These are phyloP conservation scores for Torymus aiolomorphi DNA, from an alignment of 2,888 invertebrate genomes.

Conservation along the genomic window DNA sequence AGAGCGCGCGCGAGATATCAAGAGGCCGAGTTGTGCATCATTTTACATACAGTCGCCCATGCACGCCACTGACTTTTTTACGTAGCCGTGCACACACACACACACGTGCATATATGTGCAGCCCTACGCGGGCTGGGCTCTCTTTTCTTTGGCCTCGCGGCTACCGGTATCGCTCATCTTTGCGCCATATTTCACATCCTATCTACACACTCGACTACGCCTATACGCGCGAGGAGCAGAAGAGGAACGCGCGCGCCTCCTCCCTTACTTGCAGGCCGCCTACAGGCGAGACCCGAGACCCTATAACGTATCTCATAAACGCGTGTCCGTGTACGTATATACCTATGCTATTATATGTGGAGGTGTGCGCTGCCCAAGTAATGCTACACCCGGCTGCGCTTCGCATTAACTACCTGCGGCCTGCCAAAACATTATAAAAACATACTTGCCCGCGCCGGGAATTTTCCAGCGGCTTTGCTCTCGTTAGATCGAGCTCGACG, in stretches of 20 bases:
- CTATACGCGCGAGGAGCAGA: constrained; percentile 57
- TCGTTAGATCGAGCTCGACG: background rate
- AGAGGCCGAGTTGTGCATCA: constrained; percentile 40
- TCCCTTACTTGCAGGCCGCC: constrained; percentile 17
- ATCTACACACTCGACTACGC: constrained; percentile 69
- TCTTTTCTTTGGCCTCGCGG: constrained; percentile 58
- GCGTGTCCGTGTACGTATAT: constrained; percentile 9
- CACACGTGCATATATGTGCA: background rate
- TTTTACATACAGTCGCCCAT: constrained; percentile 33
- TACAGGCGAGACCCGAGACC: constrained; percentile 5
- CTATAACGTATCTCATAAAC: background rate
- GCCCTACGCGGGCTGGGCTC: constrained; percentile 19
- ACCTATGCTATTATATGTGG: background rate
- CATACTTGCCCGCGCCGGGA: constrained; percentile 28
- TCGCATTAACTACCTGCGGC: constrained; percentile 37
- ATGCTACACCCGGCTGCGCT: constrained; percentile 4
- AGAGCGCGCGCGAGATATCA: constrained; percentile 45
- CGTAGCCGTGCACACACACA: background rate
- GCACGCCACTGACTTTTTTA: background rate
- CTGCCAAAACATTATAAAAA: constrained; percentile 47
- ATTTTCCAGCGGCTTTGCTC: constrained; percentile 22
- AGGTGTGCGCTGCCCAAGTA: constrained; percentile 20
- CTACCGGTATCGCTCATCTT: constrained; percentile 71
- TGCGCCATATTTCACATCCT: constrained; percentile 70
- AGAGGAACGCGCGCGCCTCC: constrained; percentile 32